These are phyloP conservation scores for Hippoglossus stenolepis DNA, from an alignment of 2,113 vertebrate genomes.

Conservation along the genomic window DNA sequence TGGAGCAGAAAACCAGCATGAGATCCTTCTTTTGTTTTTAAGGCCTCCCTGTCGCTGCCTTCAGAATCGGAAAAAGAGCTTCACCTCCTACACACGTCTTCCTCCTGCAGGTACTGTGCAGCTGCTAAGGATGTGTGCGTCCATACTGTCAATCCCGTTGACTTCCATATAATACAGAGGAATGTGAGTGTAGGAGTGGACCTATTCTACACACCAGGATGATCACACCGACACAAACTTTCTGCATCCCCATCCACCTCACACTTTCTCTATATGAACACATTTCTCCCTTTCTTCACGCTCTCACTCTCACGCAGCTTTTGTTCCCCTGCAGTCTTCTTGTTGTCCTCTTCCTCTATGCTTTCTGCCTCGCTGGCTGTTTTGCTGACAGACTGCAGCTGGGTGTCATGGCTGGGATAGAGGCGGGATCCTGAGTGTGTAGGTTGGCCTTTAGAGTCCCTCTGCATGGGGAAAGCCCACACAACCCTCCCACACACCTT, in stretches of 20 bases:
- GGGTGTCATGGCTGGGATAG: slow-evolving; percentile 47
- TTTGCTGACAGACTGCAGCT: slow-evolving; percentile 71
- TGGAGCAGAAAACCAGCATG: background rate
- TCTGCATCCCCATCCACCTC: slow-evolving; percentile 38
- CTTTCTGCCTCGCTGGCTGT: slow-evolving; percentile 73
- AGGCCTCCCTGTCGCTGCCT: background rate
- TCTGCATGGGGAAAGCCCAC: slow-evolving; percentile 70
- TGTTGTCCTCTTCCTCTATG: slow-evolving; percentile 63
- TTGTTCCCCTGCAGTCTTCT: slow-evolving; percentile 55
- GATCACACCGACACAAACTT: slow-evolving; percentile 61
- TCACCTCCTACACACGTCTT: slow-evolving; percentile 36
- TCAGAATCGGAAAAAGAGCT: background rate
- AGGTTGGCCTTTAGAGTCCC: slow-evolving; percentile 67
- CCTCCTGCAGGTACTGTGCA: slow-evolving; percentile 47
- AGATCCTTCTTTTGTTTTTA: background rate
- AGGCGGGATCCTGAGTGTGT: slow-evolving; percentile 61
- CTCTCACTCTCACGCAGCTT: slow-evolving; percentile 43
- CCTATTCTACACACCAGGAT: slow-evolving; percentile 57
- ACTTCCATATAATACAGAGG: slow-evolving; percentile 58
- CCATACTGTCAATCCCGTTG: slow-evolving; percentile 32
- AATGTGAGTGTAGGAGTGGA: slow-evolving; percentile 74
- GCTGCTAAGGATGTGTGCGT: slow-evolving; percentile 34
- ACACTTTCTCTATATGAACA: slow-evolving; percentile 36
- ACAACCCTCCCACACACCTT: slow-evolving; percentile 69
- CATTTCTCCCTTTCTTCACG: slow-evolving; percentile 47